These are phyloP conservation scores for Chaetops frenatus DNA, from an alignment of 2,113 vertebrate genomes.

Conservation along the genomic window DNA sequence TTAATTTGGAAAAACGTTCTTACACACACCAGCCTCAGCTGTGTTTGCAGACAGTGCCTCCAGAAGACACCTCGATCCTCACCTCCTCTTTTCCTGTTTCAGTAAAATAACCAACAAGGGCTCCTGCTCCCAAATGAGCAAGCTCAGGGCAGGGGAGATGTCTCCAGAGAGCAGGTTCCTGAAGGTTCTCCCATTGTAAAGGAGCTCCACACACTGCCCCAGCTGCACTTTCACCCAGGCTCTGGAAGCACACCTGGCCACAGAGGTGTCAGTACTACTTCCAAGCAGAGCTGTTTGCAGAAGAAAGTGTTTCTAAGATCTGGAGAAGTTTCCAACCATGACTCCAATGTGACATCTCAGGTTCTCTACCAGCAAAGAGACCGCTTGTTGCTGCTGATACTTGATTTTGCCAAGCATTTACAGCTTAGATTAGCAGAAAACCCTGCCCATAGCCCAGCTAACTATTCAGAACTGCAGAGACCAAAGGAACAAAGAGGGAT, in stretches of 20 bases:
- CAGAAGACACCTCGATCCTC: background rate
- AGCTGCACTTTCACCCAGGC: fast-evolving
- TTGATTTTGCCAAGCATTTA: background rate
- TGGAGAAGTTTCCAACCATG: background rate
- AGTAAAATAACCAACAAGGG: background rate
- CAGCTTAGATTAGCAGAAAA: slow-evolving; percentile 44
- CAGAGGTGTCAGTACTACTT: fast-evolving
- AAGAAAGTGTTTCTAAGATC: background rate
- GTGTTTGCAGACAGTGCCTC: background rate
- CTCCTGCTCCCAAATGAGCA: background rate
- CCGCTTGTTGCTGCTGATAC: background rate
- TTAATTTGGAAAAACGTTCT: background rate
- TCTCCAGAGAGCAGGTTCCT: background rate
- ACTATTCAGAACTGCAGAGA: slow-evolving; percentile 20
- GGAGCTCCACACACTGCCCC: background rate
- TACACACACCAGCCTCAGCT: background rate
- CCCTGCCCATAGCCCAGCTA: background rate
- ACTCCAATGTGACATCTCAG: background rate
- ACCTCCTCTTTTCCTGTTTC: background rate
- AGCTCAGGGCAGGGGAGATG: background rate
- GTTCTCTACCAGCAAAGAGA: background rate
- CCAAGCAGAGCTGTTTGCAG: background rate
- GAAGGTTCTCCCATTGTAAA: background rate
- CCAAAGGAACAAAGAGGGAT: slow-evolving; percentile 44
- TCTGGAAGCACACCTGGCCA: background rate